These are phyloP conservation scores for Ornithoptera alexandrae DNA, from an alignment of 2,888 invertebrate species.

Conservation along the genomic window DNA sequence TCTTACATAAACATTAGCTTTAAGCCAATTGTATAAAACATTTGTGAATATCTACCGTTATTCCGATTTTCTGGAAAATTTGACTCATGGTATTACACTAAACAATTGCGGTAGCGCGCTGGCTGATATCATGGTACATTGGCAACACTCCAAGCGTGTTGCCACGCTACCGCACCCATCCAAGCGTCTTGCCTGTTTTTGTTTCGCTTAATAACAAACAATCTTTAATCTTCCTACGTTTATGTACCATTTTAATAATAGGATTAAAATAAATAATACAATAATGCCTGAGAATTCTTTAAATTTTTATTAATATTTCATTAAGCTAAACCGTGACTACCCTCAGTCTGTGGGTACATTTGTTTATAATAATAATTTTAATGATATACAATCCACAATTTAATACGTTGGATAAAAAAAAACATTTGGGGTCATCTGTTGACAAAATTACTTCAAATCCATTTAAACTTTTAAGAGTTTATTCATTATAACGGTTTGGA, in stretches of 20 bases:
- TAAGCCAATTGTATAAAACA: constrained; percentile 21
- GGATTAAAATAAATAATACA: constrained; percentile 14
- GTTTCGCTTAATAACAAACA: constrained; percentile 38
- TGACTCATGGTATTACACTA: constrained; percentile 44
- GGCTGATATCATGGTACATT: constrained; percentile 57
- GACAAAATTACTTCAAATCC: background rate
- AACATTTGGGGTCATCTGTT: background rate
- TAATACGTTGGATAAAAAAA: background rate
- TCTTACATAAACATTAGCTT: background rate
- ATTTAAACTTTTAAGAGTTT: background rate
- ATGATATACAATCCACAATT: too few relatives aligned
- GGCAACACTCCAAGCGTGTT: constrained; percentile 64
- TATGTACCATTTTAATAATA: constrained; percentile 20
- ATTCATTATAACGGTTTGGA: background rate
- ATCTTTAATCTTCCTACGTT: constrained; percentile 27
- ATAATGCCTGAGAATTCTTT: background rate
- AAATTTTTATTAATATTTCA: background rate
- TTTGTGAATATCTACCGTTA: constrained; percentile 42
- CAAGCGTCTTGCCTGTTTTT: constrained; percentile 33
- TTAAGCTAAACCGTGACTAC: too few relatives aligned
- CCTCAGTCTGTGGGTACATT: too few relatives aligned
- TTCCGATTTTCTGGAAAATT: constrained; percentile 42
- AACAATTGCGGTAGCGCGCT: constrained; percentile 53
- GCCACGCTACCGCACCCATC: constrained; percentile 43
- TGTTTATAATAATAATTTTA: too few relatives aligned